A percentile compares a stretch with the other conserved stretches of the same genome.
Conservation (phyloP, 2,888 invertebrate genomes). For the Drosophila emarginata region DNA sequence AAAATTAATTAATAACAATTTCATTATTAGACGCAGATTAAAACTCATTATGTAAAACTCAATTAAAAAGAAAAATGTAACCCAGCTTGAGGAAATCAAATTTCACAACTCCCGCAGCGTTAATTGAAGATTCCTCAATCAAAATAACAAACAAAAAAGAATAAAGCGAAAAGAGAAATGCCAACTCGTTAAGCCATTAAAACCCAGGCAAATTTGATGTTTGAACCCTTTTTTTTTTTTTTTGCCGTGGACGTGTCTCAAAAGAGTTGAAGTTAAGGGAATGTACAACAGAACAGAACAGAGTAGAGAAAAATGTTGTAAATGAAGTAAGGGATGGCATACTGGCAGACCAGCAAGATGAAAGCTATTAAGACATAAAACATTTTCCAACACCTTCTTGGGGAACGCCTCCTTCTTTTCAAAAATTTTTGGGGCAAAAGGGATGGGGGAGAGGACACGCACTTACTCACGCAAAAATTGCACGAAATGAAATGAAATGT, state of each 20-base stretch:
- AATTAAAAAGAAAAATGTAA: conserved; percentile 40
- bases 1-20: background rate
- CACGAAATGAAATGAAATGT: conserved; percentile 58
- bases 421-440: background rate
- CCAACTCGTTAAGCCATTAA: conserved; percentile 67
- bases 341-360: conserved; percentile 1
- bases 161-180: conserved; percentile 31
- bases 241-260: background rate
- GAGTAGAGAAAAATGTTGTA: conserved; percentile 34
- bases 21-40: conserved; percentile 3
- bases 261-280: conserved; percentile 37
- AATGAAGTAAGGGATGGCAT: conserved; percentile 20
- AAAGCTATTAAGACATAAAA: conserved; percentile 73
- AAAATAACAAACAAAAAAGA: conserved; percentile 35
- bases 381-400: conserved; percentile 69
- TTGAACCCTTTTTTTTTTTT: conserved; percentile 21
- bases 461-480: conserved; percentile 20
- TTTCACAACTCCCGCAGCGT: conserved; percentile 67
- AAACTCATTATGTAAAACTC: conserved; percentile 32
- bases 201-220: conserved; percentile 27
- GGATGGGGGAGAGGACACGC: conserved; percentile 22
- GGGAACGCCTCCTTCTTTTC: conserved; percentile 43
- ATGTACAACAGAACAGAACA: conserved; percentile 34
- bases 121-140: conserved; percentile 68
- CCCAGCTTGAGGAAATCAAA: conserved; percentile 50